phyloP scores from a whole-genome alignment of 2,113 vertebrate species.

The Vulpes lagopus region DNA sequence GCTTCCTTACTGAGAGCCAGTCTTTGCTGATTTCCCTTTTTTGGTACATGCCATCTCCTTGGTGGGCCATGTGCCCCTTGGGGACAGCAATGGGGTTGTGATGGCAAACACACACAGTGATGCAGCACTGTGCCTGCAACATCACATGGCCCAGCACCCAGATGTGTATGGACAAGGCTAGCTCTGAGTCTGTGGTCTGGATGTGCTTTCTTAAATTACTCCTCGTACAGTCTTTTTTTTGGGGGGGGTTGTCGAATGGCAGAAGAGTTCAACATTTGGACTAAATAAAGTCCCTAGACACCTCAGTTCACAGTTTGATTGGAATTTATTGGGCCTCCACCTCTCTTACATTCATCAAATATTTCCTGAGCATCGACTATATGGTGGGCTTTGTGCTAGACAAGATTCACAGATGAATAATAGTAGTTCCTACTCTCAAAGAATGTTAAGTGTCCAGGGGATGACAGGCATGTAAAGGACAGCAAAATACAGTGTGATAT shows the following conservation, averaged over 20 bases:
- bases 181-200: background rate
- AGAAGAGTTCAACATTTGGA: background rate
- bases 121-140: rapidly evolving
- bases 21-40: background rate
- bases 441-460: background rate
- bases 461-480: background rate
- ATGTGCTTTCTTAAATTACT: background rate
- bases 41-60: background rate
- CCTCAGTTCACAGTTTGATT: background rate
- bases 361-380: background rate
- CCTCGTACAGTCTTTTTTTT: background rate
- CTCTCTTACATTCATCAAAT: background rate
- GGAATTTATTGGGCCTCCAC: background rate
- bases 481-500: background rate
- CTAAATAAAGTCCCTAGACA: background rate
- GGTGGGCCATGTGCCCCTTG: background rate
- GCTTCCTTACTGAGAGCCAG: background rate
- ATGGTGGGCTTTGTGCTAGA: background rate
- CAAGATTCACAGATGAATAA: background rate
- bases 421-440: background rate
- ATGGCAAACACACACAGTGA: rapidly evolving
- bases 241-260: background rate
- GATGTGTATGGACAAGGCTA: no score
- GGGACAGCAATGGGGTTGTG: background rate
- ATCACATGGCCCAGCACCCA: rapidly evolving